phyloP scores from a whole-genome alignment of 2,888 invertebrate genomes.

The Fragum sueziense region DNA sequence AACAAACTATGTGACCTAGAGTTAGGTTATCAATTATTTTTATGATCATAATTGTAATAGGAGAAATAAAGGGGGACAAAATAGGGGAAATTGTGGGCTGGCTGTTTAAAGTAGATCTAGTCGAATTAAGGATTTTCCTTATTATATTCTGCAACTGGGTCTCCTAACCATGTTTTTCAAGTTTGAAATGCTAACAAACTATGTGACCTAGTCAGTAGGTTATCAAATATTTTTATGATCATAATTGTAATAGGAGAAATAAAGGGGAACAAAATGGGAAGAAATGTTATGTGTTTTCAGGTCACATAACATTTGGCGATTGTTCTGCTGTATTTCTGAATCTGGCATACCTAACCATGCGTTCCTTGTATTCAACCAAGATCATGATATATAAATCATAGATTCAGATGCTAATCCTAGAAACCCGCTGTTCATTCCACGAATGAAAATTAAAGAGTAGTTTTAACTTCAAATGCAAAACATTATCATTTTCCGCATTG shows the following conservation, averaged over 20 bases:
- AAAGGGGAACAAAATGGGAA: neutral
- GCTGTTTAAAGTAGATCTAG: neutral
- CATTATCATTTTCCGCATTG: neutral
- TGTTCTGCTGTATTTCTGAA: neutral
- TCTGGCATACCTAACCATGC: neutral
- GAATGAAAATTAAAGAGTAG: neutral
- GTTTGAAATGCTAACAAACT: neutral
- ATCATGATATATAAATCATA: neutral
- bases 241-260: neutral
- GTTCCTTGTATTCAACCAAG: neutral
- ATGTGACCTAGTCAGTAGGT: neutral
- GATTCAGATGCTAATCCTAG: neutral
- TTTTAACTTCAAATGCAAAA: neutral
- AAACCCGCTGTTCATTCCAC: neutral
- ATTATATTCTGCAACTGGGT: neutral
- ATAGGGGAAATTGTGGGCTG: neutral
- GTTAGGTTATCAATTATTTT: conserved; percentile 1
- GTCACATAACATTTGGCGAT: neutral
- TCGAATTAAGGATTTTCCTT: neutral
- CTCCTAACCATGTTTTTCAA: neutral
- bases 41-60: neutral
- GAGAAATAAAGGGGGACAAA: neutral
- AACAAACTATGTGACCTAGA: neutral
- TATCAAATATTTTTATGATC: conserved; percentile 5
- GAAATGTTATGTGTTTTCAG: neutral